Evolutionary conservation across 2,113 vertebrate genomes (phyloP), one percentile per base, ranked within the genome.

Genomic region (Euleptes europaea): DNA sequence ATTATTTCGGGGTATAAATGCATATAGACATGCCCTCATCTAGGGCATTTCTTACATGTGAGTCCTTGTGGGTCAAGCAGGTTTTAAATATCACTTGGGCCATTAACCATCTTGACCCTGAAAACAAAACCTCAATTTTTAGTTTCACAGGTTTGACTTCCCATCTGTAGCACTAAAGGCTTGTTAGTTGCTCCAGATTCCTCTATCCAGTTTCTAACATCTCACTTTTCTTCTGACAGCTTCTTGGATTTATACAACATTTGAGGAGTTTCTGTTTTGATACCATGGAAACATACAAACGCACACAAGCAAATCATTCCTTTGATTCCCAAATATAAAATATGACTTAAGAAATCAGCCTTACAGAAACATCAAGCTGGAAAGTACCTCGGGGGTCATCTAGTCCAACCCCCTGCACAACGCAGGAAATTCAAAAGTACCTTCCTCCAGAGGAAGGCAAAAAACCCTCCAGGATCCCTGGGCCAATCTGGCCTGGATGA

Each of bases 221-320:
- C 35, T 57, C 71, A 80, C 78, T 86, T 82, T 57, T 38, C 19
- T 14, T 60, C 35, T 76, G 79, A 69, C 60, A 86, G 71, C 28
- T 17, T 21, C 67, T 1, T 1, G 75, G n/a, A 42, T 47, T 76
- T 86, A n/a, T n/a, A 26, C 5, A 0, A 4, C 13, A 42, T 81
- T n/a, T 33, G 28, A 3, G 54, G 70, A 74, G 12, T 33, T 84
- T 78, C 51, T 81, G 69, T 84, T 83, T 47, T 84, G 76, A 3
- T 47, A 70, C n/a, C 60, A 73, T 79, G 26, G 75, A 84, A 47
- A 79, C 19, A 23, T 57, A 33, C 6, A 23, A 83, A 14, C 11
- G 1, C 0, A 6, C 33, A n/a, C 47, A 63, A 21, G 38, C 42
- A 12, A 2, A 12, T 57, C 70, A 77, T 44, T 31, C 40, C 38